These are phyloP conservation scores for Helogale parvula DNA, from an alignment of 2,113 vertebrate species.

Conservation along the genomic window DNA sequence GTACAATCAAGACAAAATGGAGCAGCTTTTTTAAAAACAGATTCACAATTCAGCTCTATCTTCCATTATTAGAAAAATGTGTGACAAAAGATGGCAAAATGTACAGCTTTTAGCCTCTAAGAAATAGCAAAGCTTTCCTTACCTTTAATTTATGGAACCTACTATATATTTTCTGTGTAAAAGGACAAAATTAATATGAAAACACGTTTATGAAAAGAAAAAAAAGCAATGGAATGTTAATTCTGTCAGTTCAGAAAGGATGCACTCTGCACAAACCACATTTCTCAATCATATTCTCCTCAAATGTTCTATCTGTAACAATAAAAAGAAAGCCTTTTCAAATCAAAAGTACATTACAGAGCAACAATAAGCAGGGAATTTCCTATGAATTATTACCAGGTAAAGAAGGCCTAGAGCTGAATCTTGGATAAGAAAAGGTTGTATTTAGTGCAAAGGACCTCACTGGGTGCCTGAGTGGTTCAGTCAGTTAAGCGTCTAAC, in stretches of 20 bases:
- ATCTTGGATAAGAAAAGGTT: neutral
- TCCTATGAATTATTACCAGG: neutral
- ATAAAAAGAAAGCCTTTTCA: conserved; percentile 1
- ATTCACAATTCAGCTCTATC: conserved; percentile 23
- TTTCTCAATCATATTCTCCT: neutral
- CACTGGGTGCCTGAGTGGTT: too few relatives aligned
- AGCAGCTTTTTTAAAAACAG: conserved; percentile 39
- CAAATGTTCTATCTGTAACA: neutral
- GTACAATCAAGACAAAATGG: conserved; percentile 8
- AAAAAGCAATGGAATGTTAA: neutral
- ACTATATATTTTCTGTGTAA: neutral
- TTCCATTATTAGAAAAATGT: conserved; percentile 55
- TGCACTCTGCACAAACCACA: neutral
- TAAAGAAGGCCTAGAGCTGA: neutral
- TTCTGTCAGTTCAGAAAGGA: neutral
- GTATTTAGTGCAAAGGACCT: neutral
- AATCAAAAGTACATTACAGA: neutral
- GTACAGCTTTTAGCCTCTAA: conserved; percentile 34
- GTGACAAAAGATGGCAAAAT: conserved; percentile 11
- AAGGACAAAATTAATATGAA: conserved; percentile 4
- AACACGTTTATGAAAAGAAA: neutral
- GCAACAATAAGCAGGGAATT: neutral
- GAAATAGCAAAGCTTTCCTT: conserved; percentile 21
- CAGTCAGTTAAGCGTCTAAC: too few relatives aligned
- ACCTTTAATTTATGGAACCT: neutral